Conservation (phyloP, 1,140 invertebrate genomes). For the Pinna nobilis region DNA sequence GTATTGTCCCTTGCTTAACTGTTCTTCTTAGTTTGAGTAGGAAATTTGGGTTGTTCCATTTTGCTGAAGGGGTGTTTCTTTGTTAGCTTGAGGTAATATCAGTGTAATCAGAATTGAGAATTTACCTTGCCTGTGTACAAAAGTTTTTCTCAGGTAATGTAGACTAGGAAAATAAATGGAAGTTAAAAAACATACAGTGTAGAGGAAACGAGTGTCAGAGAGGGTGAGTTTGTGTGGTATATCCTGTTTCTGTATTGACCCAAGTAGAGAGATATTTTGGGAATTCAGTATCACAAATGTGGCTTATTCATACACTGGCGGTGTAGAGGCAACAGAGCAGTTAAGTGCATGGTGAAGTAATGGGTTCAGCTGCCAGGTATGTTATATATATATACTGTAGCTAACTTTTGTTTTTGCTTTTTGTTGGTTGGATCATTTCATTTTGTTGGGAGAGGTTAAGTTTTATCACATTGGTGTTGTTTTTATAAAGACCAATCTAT, state of each 20-base stretch:
- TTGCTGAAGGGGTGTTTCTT: background rate
- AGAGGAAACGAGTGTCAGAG: conserved; percentile 20
- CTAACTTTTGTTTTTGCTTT: too few species aligned
- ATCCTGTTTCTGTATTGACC: conserved; percentile 15
- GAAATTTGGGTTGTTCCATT: conserved; percentile 48
- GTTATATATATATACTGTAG: too few species aligned
- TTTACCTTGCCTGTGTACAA: conserved; percentile 9
- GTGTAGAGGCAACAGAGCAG: too few species aligned
- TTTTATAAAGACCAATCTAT: too few species aligned
- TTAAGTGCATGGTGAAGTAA: too few species aligned
- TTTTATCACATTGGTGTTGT: too few species aligned
- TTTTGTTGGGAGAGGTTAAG: too few species aligned
- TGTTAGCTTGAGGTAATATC: background rate
- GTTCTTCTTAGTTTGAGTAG: conserved; percentile 21
- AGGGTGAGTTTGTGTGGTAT: background rate
- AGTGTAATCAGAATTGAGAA: too few species aligned
- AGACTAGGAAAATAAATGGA: background rate
- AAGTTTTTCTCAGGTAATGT: conserved; percentile 15
- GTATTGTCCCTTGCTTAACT: conserved; percentile 43
- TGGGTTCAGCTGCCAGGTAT: too few species aligned
- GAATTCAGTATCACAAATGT: conserved; percentile 37
- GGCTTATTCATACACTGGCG: too few species aligned
- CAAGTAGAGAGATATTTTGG: conserved; percentile 36
- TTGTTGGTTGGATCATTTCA: too few species aligned
- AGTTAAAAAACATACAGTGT: background rate